Conservation (phyloP, 2,113 vertebrate genomes). For the rabbit (Oryctolagus cuniculus) region mOryCun1.1 NC_091438.1:151487001-151487500, state of each 20-base stretch:
- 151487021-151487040: background rate
- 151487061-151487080: background rate
- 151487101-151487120: background rate
- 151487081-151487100: background rate
- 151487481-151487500: background rate
- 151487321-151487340: slow-evolving; percentile 87
- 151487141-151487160: accelerated
- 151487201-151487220: slow-evolving; percentile 98
- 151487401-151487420: slow-evolving; percentile 99
- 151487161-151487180: background rate
- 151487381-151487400: slow-evolving; percentile 94
- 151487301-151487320: slow-evolving; percentile 83
- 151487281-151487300: slow-evolving; percentile 98
- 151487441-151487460: slow-evolving; percentile 88
- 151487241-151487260: slow-evolving; percentile 96
- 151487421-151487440: slow-evolving; percentile 98
- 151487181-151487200: slow-evolving; percentile 87
- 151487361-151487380: slow-evolving; percentile 88
- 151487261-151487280: slow-evolving; percentile 97
- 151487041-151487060: background rate
- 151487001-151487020: background rate
- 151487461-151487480: background rate
- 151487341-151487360: slow-evolving; percentile 85
- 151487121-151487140: background rate
- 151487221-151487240: slow-evolving; percentile 99